Base-by-base conservation (phyloP, 2,797 vertebrate genomes). In the Tympanoctomys barrerae region DNA sequence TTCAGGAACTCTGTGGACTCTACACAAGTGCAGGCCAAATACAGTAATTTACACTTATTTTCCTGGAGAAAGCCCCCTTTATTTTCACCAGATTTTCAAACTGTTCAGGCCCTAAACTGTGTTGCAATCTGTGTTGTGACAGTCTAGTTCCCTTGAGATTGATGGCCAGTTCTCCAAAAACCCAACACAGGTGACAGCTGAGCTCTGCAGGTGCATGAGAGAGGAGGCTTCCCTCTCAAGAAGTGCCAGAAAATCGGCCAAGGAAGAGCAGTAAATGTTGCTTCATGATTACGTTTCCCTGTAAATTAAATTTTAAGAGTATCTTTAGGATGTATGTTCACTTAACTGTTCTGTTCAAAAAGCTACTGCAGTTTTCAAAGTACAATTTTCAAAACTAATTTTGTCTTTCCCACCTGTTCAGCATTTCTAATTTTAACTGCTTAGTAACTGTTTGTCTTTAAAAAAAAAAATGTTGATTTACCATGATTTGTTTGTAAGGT, bases 401-500 rank as follows among this genome's bases (percentile, higher is more conserved):
- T 33, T 80, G 22, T 16, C 39, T 92, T 96, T 86, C 28, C 13
- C 82, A 96, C 78, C 64, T 49, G 10, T 46, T 89, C 6, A 88
- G 36, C n/a, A 68, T 92, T 86, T 89, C 24, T 89, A 83, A 75
- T 84, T 86, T 89, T 96, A 92, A 42, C 10, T 82, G 71, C 71
- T 82, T n/a, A 42, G 46, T 66, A 93, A 81, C 7, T 31, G 0
- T 62, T 4, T 52, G 80, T 90, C 85, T 92, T 61, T 42, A 42
- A 31, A 12, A 2, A 80, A 46, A 70, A 84, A 39, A 66, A 54
- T 84, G 8, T 62, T 59, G 79, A 70, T 86, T 57, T 70, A 42
- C 6, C 33, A 66, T 88, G 11, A 90, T 77, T 70, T 88, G 11
- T 91, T 77, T 70, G 9, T 49, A 86, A 11, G 36, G 3, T 71